phyloP scores from a whole-genome alignment of 2,113 vertebrate genomes.

The Gymnorhina tibicen region DNA sequence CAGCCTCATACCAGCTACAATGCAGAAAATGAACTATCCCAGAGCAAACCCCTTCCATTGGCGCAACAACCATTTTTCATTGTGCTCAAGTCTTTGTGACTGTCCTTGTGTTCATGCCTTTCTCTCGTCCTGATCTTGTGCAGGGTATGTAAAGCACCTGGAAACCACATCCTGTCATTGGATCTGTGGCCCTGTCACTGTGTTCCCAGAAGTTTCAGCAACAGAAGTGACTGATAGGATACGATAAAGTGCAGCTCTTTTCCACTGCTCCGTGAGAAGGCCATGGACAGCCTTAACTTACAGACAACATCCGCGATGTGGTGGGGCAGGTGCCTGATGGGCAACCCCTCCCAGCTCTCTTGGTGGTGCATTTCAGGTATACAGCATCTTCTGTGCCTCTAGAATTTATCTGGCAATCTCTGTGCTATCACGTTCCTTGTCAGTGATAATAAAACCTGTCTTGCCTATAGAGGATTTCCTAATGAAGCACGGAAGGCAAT shows the following conservation, averaged over 20 bases:
- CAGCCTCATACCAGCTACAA: fast-evolving
- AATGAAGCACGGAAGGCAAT: background rate
- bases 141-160: background rate
- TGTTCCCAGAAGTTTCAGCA: background rate
- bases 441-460: conserved; percentile 13
- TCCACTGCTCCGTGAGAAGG: background rate
- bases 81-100: background rate
- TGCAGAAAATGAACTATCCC: background rate
- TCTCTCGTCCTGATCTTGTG: background rate
- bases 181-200: background rate
- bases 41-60: background rate
- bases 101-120: background rate
- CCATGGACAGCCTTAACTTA: background rate
- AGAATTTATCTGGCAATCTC: conserved; percentile 22
- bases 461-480: conserved; percentile 4
- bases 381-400: background rate
- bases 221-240: background rate
- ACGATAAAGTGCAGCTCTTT: background rate
- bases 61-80: background rate
- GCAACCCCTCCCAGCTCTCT: background rate
- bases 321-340: background rate
- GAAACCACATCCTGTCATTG: background rate
- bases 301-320: background rate
- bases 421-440: background rate
- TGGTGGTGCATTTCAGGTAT: background rate